A percentile compares a stretch with the other conserved stretches of the same genome.
Conservation (phyloP, 2,797 vertebrate genomes). For the Sylvia borin region DNA sequence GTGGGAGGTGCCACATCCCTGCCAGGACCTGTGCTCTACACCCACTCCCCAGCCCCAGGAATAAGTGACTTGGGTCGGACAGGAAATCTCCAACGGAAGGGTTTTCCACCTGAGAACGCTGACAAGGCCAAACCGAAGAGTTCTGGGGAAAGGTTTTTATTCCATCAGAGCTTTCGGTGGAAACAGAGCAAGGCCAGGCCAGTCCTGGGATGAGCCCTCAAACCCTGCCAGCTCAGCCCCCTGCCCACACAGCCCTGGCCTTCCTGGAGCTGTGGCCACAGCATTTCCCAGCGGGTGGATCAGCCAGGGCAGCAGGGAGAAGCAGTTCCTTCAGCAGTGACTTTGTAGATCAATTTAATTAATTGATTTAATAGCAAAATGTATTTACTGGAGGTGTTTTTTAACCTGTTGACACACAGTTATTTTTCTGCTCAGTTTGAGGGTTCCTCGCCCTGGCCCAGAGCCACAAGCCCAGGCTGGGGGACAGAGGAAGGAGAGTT, state of each 20-base stretch:
- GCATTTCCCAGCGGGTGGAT: not conserved
- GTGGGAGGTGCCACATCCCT: not conserved
- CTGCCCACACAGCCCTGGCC: not conserved
- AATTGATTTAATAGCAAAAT: not conserved
- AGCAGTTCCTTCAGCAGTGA: not conserved
- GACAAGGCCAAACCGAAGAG: not conserved
- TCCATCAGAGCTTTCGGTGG: not conserved
- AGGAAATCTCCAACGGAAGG: constrained; percentile 17
- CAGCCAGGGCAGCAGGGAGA: not conserved
- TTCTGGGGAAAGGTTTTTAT: not conserved
- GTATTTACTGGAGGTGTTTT: not conserved
- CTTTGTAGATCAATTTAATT: not conserved
- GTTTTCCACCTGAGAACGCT: constrained; percentile 27
- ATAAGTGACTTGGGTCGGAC: not conserved
- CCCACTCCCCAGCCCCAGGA: not conserved
- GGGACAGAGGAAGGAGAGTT: not conserved
- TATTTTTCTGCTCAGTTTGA: not conserved
- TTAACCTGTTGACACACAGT: not conserved
- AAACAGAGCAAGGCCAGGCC: not conserved
- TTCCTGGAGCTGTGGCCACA: not conserved
- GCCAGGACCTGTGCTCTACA: not conserved
- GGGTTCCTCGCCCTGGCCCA: not conserved
- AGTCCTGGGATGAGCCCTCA: not conserved
- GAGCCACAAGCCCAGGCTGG: not conserved
- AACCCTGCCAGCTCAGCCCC: not conserved